These are phyloP conservation scores for Calidris pugnax DNA, from an alignment of 2,113 vertebrate species.

Conservation along the genomic window DNA sequence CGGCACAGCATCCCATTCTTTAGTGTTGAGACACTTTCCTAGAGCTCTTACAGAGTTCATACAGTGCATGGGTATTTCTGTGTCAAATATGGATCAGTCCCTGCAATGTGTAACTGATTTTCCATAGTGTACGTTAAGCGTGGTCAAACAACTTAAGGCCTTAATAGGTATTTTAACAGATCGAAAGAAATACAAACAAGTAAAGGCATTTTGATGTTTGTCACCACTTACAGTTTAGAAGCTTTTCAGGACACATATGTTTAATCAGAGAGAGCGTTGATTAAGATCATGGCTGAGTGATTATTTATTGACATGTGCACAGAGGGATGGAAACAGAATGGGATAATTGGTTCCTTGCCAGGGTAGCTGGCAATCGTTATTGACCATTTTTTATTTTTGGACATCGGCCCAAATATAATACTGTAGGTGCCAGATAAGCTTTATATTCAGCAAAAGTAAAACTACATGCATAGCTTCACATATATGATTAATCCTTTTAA, in stretches of 20 bases:
- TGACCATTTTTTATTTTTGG: constrained; percentile 17
- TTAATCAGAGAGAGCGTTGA: constrained; percentile 7
- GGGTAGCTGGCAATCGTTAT: background rate
- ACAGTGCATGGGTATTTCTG: background rate
- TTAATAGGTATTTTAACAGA: constrained; percentile 14
- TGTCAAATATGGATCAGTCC: background rate
- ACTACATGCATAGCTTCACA: background rate
- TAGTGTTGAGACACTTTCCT: background rate
- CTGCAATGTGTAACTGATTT: background rate
- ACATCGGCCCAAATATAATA: background rate
- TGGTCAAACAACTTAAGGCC: constrained; percentile 2
- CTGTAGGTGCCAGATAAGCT: background rate
- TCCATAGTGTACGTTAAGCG: background rate
- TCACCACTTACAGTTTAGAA: background rate
- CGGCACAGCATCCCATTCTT: background rate
- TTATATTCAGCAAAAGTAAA: background rate
- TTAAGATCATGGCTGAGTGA: constrained; percentile 1
- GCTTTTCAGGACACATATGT: constrained; percentile 9
- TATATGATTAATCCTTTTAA: background rate
- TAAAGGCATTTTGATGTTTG: background rate
- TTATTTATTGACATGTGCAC: constrained; percentile 53
- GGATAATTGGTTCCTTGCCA: constrained; percentile 31
- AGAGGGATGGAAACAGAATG: constrained; percentile 19
- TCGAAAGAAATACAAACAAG: background rate
- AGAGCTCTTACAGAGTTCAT: background rate